These are phyloP conservation scores for Helarctos malayanus DNA, from an alignment of 2,797 vertebrate genomes.

Conservation along the genomic window DNA sequence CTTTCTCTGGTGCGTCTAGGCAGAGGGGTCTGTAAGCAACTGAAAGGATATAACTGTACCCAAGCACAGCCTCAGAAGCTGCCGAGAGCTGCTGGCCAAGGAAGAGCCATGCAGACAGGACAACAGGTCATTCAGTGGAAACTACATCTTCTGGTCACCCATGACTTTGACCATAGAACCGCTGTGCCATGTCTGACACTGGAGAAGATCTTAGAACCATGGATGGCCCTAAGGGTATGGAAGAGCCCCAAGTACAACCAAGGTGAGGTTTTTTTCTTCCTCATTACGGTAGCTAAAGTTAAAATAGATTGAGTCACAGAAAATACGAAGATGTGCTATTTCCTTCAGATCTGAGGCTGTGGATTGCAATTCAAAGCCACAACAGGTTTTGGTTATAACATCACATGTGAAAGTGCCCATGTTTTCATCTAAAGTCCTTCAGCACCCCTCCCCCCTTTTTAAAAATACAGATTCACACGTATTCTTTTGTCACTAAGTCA, in stretches of 20 bases:
- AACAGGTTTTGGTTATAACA: neutral
- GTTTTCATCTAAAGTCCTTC: neutral
- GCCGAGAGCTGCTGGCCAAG: neutral
- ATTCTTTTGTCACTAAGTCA: neutral
- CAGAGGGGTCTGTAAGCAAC: neutral
- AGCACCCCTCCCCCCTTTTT: neutral
- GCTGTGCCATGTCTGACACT: neutral
- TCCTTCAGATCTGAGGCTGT: neutral
- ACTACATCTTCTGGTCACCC: neutral
- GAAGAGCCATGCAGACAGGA: neutral
- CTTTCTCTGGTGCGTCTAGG: neutral
- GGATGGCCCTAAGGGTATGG: neutral
- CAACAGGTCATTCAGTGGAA: neutral
- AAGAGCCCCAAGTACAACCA: neutral
- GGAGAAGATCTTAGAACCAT: neutral
- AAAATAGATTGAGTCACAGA: neutral
- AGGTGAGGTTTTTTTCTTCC: neutral
- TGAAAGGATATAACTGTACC: neutral
- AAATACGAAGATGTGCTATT: neutral
- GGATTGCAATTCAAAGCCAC: neutral
- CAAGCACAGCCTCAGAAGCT: neutral
- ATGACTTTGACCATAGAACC: neutral
- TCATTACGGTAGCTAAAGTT: neutral
- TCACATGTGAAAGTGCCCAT: neutral
- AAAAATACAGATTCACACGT: neutral